Percentiles rank a stretch among this genome's conserved stretches.
phyloP scores from a whole-genome alignment of 2,888 invertebrate species.

The Neocrepidodera transversa region DNA sequence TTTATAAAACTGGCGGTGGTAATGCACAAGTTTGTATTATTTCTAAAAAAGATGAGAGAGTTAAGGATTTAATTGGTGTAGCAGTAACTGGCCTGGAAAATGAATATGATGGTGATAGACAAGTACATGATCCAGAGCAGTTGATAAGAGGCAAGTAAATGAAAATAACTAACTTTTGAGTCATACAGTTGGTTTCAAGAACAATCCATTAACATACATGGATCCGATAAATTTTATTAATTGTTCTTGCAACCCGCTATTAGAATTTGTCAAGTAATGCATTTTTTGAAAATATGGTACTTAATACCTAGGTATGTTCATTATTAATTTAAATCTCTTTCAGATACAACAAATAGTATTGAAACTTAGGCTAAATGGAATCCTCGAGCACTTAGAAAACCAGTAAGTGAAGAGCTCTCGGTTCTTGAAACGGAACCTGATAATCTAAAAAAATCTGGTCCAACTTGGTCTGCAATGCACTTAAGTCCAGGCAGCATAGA shows the following conservation, averaged over 20 bases:
- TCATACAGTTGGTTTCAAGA: too few relatives aligned
- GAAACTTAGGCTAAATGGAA: background rate
- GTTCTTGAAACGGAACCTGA: background rate
- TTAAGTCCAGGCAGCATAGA: too few relatives aligned
- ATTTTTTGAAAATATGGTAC: too few relatives aligned
- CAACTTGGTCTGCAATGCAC: background rate
- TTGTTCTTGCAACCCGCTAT: too few relatives aligned
- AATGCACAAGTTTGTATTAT: background rate
- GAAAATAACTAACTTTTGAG: too few relatives aligned
- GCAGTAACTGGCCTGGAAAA: constrained; percentile 5
- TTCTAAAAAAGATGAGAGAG: constrained; percentile 1
- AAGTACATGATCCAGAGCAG: background rate
- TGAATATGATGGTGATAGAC: background rate
- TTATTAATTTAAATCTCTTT: too few relatives aligned
- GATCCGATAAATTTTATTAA: too few relatives aligned
- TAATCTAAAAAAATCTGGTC: background rate
- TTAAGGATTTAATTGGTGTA: constrained; percentile 11
- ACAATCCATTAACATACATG: too few relatives aligned
- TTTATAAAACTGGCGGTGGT: constrained; percentile 13
- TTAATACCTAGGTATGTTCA: too few relatives aligned
- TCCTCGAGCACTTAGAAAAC: background rate
- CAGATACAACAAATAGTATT: background rate
- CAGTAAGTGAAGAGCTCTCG: background rate
- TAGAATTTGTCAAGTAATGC: too few relatives aligned
- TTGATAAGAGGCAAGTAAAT: too few relatives aligned